Conservation (phyloP, 2,113 vertebrate genomes). For the Vidua macroura region DNA sequence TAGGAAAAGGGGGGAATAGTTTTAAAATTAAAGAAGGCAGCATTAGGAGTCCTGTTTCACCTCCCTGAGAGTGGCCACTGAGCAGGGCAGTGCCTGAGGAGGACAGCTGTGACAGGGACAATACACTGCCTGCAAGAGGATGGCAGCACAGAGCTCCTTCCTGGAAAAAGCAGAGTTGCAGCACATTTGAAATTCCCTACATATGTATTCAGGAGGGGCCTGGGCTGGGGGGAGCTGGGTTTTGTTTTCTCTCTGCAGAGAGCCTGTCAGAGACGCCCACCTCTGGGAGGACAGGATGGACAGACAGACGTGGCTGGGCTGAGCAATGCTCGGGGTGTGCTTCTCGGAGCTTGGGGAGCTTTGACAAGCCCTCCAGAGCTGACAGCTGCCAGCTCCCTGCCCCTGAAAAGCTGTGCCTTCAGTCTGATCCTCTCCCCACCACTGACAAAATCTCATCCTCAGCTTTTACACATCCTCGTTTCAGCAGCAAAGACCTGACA, state of each 20-base stretch:
- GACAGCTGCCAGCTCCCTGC: not conserved
- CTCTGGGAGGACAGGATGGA: conserved; percentile 1
- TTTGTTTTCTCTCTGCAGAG: not conserved
- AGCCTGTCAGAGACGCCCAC: not conserved
- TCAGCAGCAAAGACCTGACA: not conserved
- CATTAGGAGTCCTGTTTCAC: not conserved
- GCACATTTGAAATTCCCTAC: not conserved
- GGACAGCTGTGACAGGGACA: not conserved
- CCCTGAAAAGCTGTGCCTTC: not conserved
- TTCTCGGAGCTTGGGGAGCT: not conserved
- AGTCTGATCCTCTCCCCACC: not conserved
- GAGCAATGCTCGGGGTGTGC: not conserved
- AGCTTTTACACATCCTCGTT: not conserved
- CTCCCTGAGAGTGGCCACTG: not conserved
- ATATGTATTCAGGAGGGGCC: not conserved
- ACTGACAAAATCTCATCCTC: not conserved
- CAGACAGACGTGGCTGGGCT: conserved; percentile 15
- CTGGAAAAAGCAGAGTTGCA: not conserved
- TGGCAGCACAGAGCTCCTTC: not conserved
- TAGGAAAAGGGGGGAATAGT: not conserved
- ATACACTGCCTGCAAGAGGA: not conserved
- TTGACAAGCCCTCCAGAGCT: not conserved
- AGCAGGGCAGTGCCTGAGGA: not conserved
- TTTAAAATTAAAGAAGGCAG: not conserved
- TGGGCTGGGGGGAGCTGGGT: not conserved